Evolutionary conservation across 2,888 invertebrate species (phyloP).

Genomic region (Molorchus minor): DNA sequence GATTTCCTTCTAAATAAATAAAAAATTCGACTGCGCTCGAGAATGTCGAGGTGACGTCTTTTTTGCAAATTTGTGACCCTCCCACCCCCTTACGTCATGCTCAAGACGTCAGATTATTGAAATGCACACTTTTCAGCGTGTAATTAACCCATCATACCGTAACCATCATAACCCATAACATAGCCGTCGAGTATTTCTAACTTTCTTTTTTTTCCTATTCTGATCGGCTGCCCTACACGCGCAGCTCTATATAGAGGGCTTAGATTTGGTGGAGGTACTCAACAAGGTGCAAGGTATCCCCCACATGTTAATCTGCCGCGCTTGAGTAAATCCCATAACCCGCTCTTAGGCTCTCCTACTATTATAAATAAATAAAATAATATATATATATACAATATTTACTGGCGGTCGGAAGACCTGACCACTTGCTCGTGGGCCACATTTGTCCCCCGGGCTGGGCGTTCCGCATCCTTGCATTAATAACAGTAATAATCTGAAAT

Average conservation of each 20-base stretch:
- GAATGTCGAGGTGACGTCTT: conserved; percentile 19
- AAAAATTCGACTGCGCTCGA: conserved; percentile 17
- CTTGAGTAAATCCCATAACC: neutral
- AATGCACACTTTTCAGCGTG: neutral
- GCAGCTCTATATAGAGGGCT: conserved; percentile 1
- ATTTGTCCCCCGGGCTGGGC: too few relatives aligned
- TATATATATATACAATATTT: too few relatives aligned
- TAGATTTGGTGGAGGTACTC: neutral
- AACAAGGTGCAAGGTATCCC: neutral
- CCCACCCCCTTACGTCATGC: neutral
- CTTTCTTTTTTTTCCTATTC: conserved; percentile 19
- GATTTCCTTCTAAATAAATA: conserved; percentile 11
- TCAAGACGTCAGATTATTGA: neutral
- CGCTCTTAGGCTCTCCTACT: neutral
- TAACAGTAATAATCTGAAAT: too few relatives aligned
- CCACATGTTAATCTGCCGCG: neutral
- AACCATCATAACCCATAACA: too few relatives aligned
- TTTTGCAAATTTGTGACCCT: neutral
- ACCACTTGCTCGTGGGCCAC: too few relatives aligned
- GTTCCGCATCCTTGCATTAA: too few relatives aligned
- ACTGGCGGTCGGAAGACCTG: too few relatives aligned
- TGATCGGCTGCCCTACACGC: conserved; percentile 11
- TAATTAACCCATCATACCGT: neutral
- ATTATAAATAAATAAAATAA: neutral
- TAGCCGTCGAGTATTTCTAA: conserved; percentile 8